A percentile compares a stretch with the other conserved stretches of the same genome.
phyloP scores from a whole-genome alignment of 2,113 vertebrate genomes.

The Sphaerodactylus townsendi region DNA sequence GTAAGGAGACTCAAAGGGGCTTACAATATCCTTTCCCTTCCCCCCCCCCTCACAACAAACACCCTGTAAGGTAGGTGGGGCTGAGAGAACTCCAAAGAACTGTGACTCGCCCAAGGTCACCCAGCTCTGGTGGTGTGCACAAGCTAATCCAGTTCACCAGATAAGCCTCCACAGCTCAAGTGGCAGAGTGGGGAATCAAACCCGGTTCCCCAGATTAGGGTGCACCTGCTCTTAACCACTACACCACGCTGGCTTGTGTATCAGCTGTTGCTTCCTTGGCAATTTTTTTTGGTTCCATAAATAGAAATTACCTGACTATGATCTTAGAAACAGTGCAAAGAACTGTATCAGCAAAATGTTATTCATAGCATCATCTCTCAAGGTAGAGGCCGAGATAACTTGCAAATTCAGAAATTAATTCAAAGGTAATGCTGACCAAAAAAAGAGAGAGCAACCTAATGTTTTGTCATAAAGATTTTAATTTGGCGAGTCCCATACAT shows the following conservation, averaged over 20 bases:
- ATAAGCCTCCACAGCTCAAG: no score
- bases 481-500: conserved; percentile 42
- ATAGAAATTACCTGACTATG: background rate
- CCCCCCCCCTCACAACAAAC: no score
- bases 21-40: no score
- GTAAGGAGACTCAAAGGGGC: no score
- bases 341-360: conserved; percentile 37
- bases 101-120: no score
- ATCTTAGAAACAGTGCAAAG: background rate
- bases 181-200: no score
- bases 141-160: no score
- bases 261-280: background rate
- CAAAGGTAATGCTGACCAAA: conserved; percentile 51
- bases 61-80: no score
- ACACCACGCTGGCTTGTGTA: background rate
- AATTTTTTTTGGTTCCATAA: background rate
- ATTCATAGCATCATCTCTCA: conserved; percentile 23
- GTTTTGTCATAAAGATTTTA: conserved; percentile 29
- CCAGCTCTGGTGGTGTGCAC: no score
- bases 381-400: conserved; percentile 49
- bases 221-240: no score
- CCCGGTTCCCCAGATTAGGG: no score
- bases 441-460: background rate
- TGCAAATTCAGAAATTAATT: conserved; percentile 36
- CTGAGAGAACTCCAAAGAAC: no score